Base-by-base conservation (phyloP, 2,113 vertebrate genomes). In the Gopherus evgoodei region DNA sequence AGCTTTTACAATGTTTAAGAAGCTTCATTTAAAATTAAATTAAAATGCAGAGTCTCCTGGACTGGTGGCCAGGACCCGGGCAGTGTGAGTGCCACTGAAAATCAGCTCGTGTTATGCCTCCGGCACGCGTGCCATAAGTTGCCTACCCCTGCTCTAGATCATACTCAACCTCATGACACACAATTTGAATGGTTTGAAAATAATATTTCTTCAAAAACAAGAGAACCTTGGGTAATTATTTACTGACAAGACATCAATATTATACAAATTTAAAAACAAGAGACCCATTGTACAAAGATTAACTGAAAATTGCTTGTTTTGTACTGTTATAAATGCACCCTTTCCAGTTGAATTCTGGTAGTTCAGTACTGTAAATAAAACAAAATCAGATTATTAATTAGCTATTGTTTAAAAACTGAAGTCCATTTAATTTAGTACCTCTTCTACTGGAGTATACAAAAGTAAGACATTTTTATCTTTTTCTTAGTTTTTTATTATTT, bases 161-260 rank as follows among this genome's bases (percentile, higher is more conserved):
- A 13, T 54, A 75, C 24, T 87, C 88, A 87, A 86, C 25, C 16
- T 85, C 9, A 38, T 21, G 31, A 54, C 81, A 88, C 79, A 83
- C 19, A 38, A 62, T 62, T 56, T 82, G 50, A 35, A 50, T 4
- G 5, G 65, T 80, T 35, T 19, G 35, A 94, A 22, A 93, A 81
- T 10, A 90, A 90, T 31, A 25, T n/a, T 53, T 82, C 83, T 27
- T 44, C 85, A 56, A 53, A 96, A 92, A 89, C 9, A 80, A 0
- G 0, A 90, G 21, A 87, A 82, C 89, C 17, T 56, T 21, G 35
- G 87, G 4, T 27, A 92, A 1, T 11, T 24, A 1, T 56, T 75
- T 24, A 69, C 50, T 93, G 92, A 86, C 75, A 57, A 44, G 69
- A 81, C 35, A 52, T 4, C 87, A 59, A 53, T 82, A 49, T n/a